Percentiles rank a stretch among this genome's conserved stretches.
These are phyloP conservation scores for Clivina fossor DNA, from an alignment of 2,888 invertebrate genomes.

Conservation along the genomic window DNA sequence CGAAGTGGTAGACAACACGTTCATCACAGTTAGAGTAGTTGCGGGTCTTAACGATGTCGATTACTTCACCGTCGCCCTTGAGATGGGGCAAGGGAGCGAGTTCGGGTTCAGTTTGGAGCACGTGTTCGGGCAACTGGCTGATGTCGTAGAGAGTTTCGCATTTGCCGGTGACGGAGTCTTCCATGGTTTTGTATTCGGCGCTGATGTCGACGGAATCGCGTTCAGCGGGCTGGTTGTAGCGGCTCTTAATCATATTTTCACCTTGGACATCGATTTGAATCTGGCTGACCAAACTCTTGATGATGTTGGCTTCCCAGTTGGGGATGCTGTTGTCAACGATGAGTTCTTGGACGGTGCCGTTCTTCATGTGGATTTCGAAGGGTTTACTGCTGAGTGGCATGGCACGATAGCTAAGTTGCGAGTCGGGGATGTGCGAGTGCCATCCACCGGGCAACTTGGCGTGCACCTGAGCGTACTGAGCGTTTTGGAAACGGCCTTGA, in stretches of 20 bases:
- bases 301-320: constrained; percentile 67
- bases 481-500: constrained; percentile 53
- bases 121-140: constrained; percentile 59
- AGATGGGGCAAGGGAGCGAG: constrained; percentile 57
- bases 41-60: constrained; percentile 68
- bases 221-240: constrained; percentile 51
- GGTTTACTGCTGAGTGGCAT: constrained; percentile 60
- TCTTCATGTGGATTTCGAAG: constrained; percentile 63
- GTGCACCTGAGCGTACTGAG: constrained; percentile 57
- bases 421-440: constrained; percentile 54
- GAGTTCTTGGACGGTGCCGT: constrained; percentile 63
- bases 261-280: constrained; percentile 68
- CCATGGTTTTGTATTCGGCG: constrained; percentile 68
- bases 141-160: constrained; percentile 73
- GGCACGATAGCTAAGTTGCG: constrained; percentile 57
- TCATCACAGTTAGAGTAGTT: constrained; percentile 66
- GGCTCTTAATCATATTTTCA: constrained; percentile 56
- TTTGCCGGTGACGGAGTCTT: constrained; percentile 69
- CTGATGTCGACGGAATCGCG: constrained; percentile 51
- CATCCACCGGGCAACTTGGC: constrained; percentile 56
- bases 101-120: constrained; percentile 58
- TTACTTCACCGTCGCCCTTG: constrained; percentile 52
- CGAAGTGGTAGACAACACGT: constrained; percentile 66
- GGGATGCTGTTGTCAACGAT: constrained; percentile 58
- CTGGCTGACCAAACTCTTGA: constrained; percentile 69